phyloP scores from a whole-genome alignment of 1,140 invertebrate genomes.

The Liolophura sinensis region DNA sequence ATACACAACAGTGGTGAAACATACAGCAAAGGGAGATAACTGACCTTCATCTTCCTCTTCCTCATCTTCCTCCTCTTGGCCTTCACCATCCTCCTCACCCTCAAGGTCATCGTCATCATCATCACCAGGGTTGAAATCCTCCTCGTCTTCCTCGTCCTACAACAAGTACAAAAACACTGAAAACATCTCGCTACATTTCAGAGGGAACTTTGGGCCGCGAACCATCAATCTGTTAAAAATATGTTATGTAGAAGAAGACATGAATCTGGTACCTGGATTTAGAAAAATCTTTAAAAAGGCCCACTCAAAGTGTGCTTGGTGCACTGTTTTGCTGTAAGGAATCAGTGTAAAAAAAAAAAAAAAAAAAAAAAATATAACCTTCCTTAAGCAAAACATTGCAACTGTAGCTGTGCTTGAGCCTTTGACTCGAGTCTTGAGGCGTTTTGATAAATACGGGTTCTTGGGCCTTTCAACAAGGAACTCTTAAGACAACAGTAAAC shows the following conservation, averaged over 20 bases:
- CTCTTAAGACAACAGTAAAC: too few relatives aligned
- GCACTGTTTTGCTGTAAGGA: too few relatives aligned
- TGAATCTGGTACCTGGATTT: not conserved
- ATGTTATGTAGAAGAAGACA: not conserved
- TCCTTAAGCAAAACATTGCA: too few relatives aligned
- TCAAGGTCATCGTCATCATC: constrained; percentile 35
- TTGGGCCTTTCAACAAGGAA: too few relatives aligned
- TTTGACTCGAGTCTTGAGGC: too few relatives aligned
- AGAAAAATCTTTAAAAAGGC: too few relatives aligned
- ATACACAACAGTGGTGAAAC: too few relatives aligned
- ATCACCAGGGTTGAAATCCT: constrained; percentile 45
- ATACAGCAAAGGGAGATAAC: not conserved
- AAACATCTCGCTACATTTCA: not conserved
- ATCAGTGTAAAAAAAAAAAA: too few relatives aligned
- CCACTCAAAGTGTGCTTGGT: too few relatives aligned
- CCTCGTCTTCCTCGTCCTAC: constrained; percentile 51
- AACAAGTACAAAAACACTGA: not conserved
- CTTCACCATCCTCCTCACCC: constrained; percentile 24
- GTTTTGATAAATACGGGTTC: too few relatives aligned
- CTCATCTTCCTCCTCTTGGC: constrained; percentile 15
- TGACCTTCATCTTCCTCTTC: constrained; percentile 13
- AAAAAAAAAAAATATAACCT: too few relatives aligned
- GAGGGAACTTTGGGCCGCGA: not conserved
- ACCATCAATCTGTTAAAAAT: not conserved
- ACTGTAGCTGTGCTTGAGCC: too few relatives aligned